These are phyloP conservation scores for Stomatorhinus ivindoensis DNA, from an alignment of 2,113 vertebrate species.

Conservation along the genomic window DNA sequence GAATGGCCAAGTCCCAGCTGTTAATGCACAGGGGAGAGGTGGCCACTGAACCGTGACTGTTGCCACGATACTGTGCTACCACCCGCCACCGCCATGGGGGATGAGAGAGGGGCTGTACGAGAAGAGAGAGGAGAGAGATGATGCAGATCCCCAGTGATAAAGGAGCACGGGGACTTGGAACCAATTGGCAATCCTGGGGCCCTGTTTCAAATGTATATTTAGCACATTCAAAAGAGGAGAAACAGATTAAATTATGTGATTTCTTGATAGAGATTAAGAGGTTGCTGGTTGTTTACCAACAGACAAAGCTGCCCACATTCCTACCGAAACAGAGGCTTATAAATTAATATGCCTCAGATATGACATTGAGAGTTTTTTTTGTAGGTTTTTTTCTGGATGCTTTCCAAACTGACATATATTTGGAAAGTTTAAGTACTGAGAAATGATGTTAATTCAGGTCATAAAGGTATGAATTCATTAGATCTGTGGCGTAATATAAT, in stretches of 20 bases:
- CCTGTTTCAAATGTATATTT: conserved; percentile 12
- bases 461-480: background rate
- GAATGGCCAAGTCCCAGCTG: background rate
- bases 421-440: background rate
- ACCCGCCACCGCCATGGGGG: background rate
- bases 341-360: conserved; percentile 1
- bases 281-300: background rate
- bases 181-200: conserved; percentile 11
- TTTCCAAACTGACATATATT: background rate
- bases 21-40: background rate
- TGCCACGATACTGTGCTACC: background rate
- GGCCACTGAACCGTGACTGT: background rate
- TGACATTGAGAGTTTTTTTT: background rate
- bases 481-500: background rate
- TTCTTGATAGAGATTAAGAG: conserved; percentile 13
- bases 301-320: background rate
- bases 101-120: background rate
- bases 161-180: background rate
- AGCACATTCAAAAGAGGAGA: conserved; percentile 4
- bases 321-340: background rate
- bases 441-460: background rate
- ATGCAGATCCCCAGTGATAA: conserved; percentile 5
- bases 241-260: conserved; percentile 12
- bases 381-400: background rate
- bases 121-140: background rate